Evolutionary conservation across 2,888 invertebrate species (phyloP).

Genomic region (Gasteruption jaculator): DNA sequence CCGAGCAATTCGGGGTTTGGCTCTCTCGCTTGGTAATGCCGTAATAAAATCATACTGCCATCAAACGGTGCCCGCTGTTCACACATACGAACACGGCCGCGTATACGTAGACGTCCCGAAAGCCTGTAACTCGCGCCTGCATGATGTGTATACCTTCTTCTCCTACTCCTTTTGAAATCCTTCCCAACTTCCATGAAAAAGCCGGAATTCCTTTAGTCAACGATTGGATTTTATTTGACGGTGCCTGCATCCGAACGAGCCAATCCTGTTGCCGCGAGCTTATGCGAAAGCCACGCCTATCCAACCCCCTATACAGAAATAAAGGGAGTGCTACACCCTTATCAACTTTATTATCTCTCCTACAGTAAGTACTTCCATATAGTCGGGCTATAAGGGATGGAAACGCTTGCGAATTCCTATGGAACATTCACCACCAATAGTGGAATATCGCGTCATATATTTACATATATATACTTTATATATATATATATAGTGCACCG

Average conservation of each 20-base stretch:
- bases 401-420: too few relatives aligned
- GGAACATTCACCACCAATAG: too few relatives aligned
- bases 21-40: conserved; percentile 49
- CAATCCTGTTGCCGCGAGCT: conserved; percentile 39
- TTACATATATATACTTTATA: too few relatives aligned
- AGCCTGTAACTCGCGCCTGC: too few relatives aligned
- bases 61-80: conserved; percentile 41
- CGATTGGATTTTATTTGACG: conserved; percentile 53
- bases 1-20: conserved; percentile 49
- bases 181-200: conserved; percentile 19
- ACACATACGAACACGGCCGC: too few relatives aligned
- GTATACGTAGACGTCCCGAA: too few relatives aligned
- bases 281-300: conserved; percentile 43
- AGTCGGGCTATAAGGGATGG: not conserved
- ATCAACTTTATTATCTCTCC: conserved; percentile 52
- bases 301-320: conserved; percentile 26
- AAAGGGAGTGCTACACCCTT: conserved; percentile 47
- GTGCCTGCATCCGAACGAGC: conserved; percentile 39
- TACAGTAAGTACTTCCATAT: too few relatives aligned
- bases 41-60: conserved; percentile 53
- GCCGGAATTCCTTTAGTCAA: conserved; percentile 45
- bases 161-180: too few relatives aligned
- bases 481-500: too few relatives aligned
- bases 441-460: too few relatives aligned
- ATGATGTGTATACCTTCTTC: conserved; percentile 40